Percentiles rank a stretch among this genome's conserved stretches.
Conservation (phyloP, 2,797 vertebrate genomes). For the Acropternis orthonyx region DNA sequence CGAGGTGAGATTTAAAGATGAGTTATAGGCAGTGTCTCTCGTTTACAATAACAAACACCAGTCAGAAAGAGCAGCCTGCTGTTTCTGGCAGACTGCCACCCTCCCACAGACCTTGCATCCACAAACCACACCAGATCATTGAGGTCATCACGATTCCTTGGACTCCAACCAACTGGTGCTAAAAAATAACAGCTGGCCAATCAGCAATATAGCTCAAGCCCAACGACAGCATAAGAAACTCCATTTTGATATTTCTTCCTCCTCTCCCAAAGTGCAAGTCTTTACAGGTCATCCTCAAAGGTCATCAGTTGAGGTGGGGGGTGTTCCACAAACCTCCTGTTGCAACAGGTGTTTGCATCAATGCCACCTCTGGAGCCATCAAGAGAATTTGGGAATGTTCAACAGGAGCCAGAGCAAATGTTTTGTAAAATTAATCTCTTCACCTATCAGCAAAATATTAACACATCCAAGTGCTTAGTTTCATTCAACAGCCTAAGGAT, state of each 20-base stretch:
- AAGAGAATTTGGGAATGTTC: background rate
- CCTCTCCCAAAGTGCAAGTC: background rate
- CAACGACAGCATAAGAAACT: slow-evolving; percentile 40
- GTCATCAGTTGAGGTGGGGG: background rate
- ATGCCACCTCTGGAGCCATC: background rate
- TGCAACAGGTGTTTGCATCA: background rate
- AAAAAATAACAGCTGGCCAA: slow-evolving; percentile 63
- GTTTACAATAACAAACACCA: slow-evolving; percentile 65
- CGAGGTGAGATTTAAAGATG: slow-evolving; percentile 31
- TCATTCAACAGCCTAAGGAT: slow-evolving; percentile 4
- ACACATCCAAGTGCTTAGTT: slow-evolving; percentile 7
- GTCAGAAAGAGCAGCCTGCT: slow-evolving; percentile 66
- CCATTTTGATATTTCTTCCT: background rate
- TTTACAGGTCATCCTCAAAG: background rate
- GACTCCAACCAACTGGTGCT: slow-evolving; percentile 45
- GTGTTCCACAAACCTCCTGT: background rate
- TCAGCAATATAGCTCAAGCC: slow-evolving; percentile 39
- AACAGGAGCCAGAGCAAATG: background rate
- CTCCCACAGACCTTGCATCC: slow-evolving; percentile 56
- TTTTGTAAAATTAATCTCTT: slow-evolving; percentile 12
- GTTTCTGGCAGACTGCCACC: slow-evolving; percentile 66
- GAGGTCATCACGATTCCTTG: slow-evolving; percentile 67
- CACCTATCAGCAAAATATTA: slow-evolving; percentile 15
- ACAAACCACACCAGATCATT: slow-evolving; percentile 39
- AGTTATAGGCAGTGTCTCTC: slow-evolving; percentile 64